Evolutionary conservation across 2,113 vertebrate species (phyloP).

Genomic region (Ameiurus melas): DNA sequence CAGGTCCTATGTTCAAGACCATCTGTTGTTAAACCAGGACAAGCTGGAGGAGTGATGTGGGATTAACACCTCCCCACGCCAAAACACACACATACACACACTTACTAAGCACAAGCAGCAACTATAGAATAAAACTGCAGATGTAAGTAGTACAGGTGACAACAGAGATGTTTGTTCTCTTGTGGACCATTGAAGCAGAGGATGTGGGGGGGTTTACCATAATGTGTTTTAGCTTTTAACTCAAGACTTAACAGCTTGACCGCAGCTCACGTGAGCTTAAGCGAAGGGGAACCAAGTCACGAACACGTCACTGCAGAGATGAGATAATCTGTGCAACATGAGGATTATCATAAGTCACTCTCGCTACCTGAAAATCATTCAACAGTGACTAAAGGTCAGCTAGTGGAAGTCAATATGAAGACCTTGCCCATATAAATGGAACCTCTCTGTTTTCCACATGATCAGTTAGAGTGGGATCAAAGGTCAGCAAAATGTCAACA

Average conservation of each 20-base stretch:
- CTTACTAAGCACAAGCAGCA: not conserved
- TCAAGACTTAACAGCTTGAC: conserved; percentile 36
- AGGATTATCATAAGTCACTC: conserved; percentile 34
- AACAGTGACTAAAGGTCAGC: not conserved
- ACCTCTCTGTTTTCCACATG: not conserved
- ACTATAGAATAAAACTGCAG: not conserved
- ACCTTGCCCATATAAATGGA: not conserved
- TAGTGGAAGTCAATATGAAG: conserved; percentile 13
- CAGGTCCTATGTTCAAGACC: not conserved
- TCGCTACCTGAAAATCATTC: conserved; percentile 7
- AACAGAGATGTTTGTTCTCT: not conserved
- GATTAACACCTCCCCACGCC: not conserved
- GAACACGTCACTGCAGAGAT: conserved; percentile 44
- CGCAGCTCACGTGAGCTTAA: conserved; percentile 28
- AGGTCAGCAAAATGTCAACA: conserved; percentile 34
- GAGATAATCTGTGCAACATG: conserved; percentile 34
- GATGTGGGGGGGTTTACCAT: conserved; percentile 9
- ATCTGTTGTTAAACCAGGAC: conserved; percentile 19
- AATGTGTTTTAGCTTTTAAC: conserved; percentile 22
- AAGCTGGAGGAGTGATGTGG: conserved; percentile 2
- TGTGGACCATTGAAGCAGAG: not conserved
- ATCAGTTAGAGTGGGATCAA: conserved; percentile 22
- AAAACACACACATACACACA: not conserved
- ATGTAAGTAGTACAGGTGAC: not conserved
- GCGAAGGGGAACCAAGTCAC: not conserved